Evolutionary conservation across 2,888 invertebrate genomes (phyloP), one percentile per base, ranked within the genome.

Genomic region (Rhabditoides inermis): DNA sequence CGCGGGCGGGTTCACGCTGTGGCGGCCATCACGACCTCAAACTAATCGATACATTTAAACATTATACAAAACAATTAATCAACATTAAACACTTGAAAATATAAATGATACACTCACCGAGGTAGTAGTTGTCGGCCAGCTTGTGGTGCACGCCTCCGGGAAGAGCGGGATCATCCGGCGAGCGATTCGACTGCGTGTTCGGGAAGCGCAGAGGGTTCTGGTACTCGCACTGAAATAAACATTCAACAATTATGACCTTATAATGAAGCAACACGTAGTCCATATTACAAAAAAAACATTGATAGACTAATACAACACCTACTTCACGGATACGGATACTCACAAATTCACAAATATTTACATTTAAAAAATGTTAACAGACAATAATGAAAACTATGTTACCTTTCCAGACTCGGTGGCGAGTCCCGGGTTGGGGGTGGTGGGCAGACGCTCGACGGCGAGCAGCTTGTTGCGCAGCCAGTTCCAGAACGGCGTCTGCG

Each of bases 41-140:
- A n/a, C n/a, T n/a, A n/a, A n/a, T n/a, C n/a, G n/a, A n/a, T n/a
- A n/a, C n/a, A n/a, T n/a, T n/a, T n/a, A n/a, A n/a, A n/a, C n/a
- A n/a, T n/a, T n/a, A n/a, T n/a, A n/a, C n/a, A n/a, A n/a, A 25
- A 48, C 25, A 1, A 44, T 15, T 4, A 47, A 36, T 27, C 6
- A 39, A 10, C 23, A 7, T 5, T 42, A 42, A 4, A 6, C 25
- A 22, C 22, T 23, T 45, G 28, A 28, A 28, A 27, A 45, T 25
- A 23, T 49, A 2, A 27, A 40, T 12, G 5, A 2, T 4, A 25
- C 32, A 63, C 63, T 61, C 60, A 10, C 58, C 58, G 22, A 57
- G 81, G 86, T 94, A 92, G 77, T 90, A 89, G 78, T 91, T 90
- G 44, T 83, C 84, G 15, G 85, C 83, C 56, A 88, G 81, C 71